Evolutionary conservation across 2,113 vertebrate genomes (phyloP).

Genomic region (Rostratula benghalensis): DNA sequence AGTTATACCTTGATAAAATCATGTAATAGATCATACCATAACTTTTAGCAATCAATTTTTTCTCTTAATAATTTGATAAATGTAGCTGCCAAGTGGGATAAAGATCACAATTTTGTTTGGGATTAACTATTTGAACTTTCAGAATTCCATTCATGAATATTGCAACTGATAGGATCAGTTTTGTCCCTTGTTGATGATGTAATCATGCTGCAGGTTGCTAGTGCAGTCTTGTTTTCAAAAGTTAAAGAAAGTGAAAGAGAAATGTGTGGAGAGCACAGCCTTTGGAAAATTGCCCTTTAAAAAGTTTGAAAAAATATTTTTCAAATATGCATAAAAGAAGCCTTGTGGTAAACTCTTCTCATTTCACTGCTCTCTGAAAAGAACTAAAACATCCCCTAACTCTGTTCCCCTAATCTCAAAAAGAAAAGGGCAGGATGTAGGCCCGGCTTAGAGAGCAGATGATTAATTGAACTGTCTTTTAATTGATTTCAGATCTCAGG

Average conservation of each 20-base stretch:
- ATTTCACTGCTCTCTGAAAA: not conserved
- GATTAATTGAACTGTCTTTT: not conserved
- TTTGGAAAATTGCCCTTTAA: not conserved
- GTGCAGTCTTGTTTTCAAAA: not conserved
- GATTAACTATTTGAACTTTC: slow-evolving; percentile 72
- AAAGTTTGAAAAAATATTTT: not conserved
- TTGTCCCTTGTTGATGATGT: slow-evolving; percentile 48
- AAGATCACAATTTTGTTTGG: slow-evolving; percentile 75
- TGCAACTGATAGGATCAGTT: slow-evolving; percentile 62
- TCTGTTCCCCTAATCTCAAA: not conserved
- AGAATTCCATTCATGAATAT: slow-evolving; percentile 69
- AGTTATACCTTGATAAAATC: slow-evolving; percentile 69
- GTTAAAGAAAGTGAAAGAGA: not conserved
- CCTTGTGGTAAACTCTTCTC: not conserved
- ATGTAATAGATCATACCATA: slow-evolving; percentile 69
- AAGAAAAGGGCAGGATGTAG: not conserved
- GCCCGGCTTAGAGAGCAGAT: not conserved
- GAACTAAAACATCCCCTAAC: not conserved
- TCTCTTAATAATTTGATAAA: slow-evolving; percentile 78
- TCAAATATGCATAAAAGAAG: not conserved
- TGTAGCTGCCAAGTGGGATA: slow-evolving; percentile 74
- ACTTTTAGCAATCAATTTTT: slow-evolving; percentile 75
- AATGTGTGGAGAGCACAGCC: rapidly evolving
- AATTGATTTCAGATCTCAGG: not conserved
- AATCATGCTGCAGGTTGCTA: not conserved